Conservation (phyloP, 2,888 invertebrate species). For the Oxystoma pomonae region DNA sequence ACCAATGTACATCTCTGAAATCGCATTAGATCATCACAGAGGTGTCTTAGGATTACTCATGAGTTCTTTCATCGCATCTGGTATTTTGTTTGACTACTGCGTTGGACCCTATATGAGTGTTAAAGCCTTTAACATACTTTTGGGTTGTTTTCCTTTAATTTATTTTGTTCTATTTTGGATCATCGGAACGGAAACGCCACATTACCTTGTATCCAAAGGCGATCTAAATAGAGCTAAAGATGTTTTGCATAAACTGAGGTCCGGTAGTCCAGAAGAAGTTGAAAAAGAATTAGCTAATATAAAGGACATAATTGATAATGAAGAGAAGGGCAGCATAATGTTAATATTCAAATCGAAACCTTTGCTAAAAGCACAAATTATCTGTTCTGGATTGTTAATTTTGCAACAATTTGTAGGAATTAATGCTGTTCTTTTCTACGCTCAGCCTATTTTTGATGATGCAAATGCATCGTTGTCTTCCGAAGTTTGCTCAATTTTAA, state of each 20-base stretch:
- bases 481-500: constrained; percentile 68
- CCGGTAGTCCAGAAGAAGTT: constrained; percentile 55
- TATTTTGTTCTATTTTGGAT: constrained; percentile 59
- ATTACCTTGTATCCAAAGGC: constrained; percentile 60
- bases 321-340: constrained; percentile 18
- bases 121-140: constrained; percentile 55
- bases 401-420: constrained; percentile 84
- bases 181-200: constrained; percentile 80
- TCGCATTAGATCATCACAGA: constrained; percentile 74
- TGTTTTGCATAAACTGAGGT: constrained; percentile 63
- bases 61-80: constrained; percentile 66
- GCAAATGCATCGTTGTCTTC: constrained; percentile 59
- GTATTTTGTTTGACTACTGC: constrained; percentile 64
- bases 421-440: constrained; percentile 77
- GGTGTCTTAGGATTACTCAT: constrained; percentile 80
- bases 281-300: constrained; percentile 56
- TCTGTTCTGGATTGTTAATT: constrained; percentile 67
- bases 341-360: constrained; percentile 55
- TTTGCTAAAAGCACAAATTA: constrained; percentile 72
- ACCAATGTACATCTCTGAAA: constrained; percentile 86
- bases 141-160: constrained; percentile 49
- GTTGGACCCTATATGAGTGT: constrained; percentile 71
- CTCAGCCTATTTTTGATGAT: constrained; percentile 64
- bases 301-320: constrained; percentile 19
- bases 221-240: constrained; percentile 58